Evolutionary conservation across 2,797 vertebrate genomes (phyloP), one percentile per base, ranked within the genome.

Genomic region (Amazonetta brasiliensis): DNA sequence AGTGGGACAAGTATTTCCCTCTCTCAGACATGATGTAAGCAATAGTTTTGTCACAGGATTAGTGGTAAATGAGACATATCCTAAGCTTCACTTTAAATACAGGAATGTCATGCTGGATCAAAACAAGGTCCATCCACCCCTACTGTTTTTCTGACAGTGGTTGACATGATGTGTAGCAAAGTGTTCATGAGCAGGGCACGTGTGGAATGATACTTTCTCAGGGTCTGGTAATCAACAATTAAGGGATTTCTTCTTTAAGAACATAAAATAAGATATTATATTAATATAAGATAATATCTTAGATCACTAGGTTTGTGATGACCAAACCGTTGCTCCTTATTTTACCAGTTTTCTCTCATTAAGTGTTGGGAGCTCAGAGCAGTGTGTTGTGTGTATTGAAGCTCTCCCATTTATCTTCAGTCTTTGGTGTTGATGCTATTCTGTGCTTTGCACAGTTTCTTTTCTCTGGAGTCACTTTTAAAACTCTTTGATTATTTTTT

Each of bases 391-490:
- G 4, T 55, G 11, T 41, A 21, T 20, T 31, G 54, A 39, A 88
- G 6, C 37, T 21, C 73, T 84, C 37, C 39, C 39, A 19, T 62
- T 75, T 82, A 56, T 31, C 6, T 88, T 46, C 39, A 54, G 5
- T 54, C 67, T 28, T 2, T 41, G 52, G 25, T 41, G 20, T 0
- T 73, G 33, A 16, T 87, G 43, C 80, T 84, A 1, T 74, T 92
- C 83, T 73, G 56, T 72, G 55, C 60, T 87, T 89, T 80, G 46
- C 68, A 21, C 9, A 46, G 31, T 46, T 94, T 75, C 48, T 94
- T 94, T 90, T 48, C 93, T 87, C 78, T 78, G 58, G 41, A 62
- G 60, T 72, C 56, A 68, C 64, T 87, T 64, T 91, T 69, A 89
- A 68, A 66, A 28, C 31, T 44, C 74, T 92, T 74, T 82, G 88